These are phyloP conservation scores for Lerema accius DNA, from an alignment of 1,140 invertebrate genomes.

Conservation along the genomic window DNA sequence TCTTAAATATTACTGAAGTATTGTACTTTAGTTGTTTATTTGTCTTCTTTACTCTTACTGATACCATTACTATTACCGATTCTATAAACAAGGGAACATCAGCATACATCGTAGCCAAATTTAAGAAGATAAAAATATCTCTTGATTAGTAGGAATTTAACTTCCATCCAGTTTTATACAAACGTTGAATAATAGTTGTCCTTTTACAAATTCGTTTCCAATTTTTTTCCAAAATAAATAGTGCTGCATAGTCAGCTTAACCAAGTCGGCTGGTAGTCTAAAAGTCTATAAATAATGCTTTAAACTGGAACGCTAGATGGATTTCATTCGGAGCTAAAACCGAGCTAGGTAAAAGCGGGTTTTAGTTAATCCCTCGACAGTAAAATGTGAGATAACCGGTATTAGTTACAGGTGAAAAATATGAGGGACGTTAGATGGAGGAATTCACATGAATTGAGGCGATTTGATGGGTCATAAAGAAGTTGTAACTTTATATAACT, in stretches of 20 bases:
- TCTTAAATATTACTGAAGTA: too few relatives aligned
- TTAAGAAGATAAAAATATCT: too few relatives aligned
- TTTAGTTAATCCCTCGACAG: constrained; percentile 31
- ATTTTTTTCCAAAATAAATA: constrained; percentile 20
- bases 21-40: too few relatives aligned
- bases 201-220: neutral
- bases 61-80: too few relatives aligned
- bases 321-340: constrained; percentile 27
- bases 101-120: too few relatives aligned
- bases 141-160: neutral
- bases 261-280: constrained; percentile 18
- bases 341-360: constrained; percentile 28
- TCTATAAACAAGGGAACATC: too few relatives aligned
- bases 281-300: constrained; percentile 34
- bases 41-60: too few relatives aligned
- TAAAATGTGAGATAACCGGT: constrained; percentile 26
- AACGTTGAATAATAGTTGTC: neutral
- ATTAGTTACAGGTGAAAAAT: constrained; percentile 20
- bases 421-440: constrained; percentile 1
- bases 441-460: neutral
- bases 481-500: too few relatives aligned
- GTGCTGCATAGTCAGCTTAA: constrained; percentile 26
- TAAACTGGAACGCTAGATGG: constrained; percentile 27
- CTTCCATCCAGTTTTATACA: neutral
- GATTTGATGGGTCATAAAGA: too few relatives aligned